Base-by-base conservation (phyloP, 2,797 vertebrate species). In the Poeciliopsis infans region DNA sequence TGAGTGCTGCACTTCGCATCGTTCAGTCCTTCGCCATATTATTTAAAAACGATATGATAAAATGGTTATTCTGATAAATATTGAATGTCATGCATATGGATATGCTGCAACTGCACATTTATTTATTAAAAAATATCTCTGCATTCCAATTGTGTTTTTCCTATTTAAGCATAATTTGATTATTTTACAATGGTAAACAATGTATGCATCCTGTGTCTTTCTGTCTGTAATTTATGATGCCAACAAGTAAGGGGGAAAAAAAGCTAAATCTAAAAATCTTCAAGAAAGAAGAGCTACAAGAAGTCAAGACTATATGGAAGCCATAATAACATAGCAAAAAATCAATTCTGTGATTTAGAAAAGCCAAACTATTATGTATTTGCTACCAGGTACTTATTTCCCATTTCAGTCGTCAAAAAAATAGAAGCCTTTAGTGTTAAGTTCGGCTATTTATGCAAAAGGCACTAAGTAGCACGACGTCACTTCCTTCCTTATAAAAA, bases 101-200 rank as follows among this genome's bases (percentile, higher is more conserved):
- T 79, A 45, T 53, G 31, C 77, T 76, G 69, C 25, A 77, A 64
- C 51, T 80, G 75, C 87, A 92, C 82, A 97, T 97, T 95, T 96
- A 97, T 98, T 98, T 98, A 98, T 97, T 97, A 97, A 97, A 96
- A 96, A 93, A 96, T 90, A 94, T 90, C 80, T 95, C 92, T 96
- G 94, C 95, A 96, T 96, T 96, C 94, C 95, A 94, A 94, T 94
- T 90, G 81, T 80, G 59, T 86, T 84, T 20, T 7, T 33, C 6
- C 28, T 33, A 36, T 78, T 74, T 43, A 53, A 45, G 91, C 31
- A 36, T 16, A 68, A 28, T 5, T 18, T 13, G 1, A 53, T 53
- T 53, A 53, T 25, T 8, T 46, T 45, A 46, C 64, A 68, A 8
- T 12, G 59, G 33, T 7, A 2, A 43, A 41, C 5, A 43, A n/a